Evolutionary conservation across 2,113 vertebrate genomes (phyloP).

Genomic region (Heloderma charlesbogerti): DNA sequence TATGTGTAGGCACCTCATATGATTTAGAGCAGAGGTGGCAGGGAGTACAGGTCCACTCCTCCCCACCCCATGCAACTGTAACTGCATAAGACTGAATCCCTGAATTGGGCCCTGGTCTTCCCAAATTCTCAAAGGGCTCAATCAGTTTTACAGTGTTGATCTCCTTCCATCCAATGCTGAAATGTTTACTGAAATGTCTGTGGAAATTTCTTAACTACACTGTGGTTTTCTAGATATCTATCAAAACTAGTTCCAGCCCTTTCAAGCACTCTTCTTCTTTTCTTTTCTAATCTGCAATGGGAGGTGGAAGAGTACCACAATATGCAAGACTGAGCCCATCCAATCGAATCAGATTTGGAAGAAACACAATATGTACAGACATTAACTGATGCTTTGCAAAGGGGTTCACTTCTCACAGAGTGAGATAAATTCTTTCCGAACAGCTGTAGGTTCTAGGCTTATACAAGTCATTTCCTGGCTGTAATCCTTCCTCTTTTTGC

Average conservation of each 20-base stretch:
- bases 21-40: neutral
- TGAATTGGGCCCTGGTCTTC: neutral
- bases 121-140: neutral
- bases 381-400: conserved; percentile 7
- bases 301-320: neutral
- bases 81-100: neutral
- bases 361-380: neutral
- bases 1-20: neutral
- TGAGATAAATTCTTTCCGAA: conserved; percentile 48
- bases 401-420: conserved; percentile 39
- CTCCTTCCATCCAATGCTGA: neutral
- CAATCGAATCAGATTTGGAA: neutral
- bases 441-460: conserved; percentile 59
- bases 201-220: neutral
- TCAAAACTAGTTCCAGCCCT: neutral
- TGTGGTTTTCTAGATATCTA: neutral
- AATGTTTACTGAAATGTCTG: neutral
- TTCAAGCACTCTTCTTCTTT: neutral
- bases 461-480: conserved; percentile 69
- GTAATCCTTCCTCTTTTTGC: conserved; percentile 72
- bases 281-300: neutral
- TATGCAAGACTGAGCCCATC: neutral
- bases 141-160: neutral
- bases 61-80: neutral
- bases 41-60: too few relatives aligned